These are phyloP conservation scores for Indicator maculatus DNA, from an alignment of 2,113 vertebrate genomes.

Conservation along the genomic window DNA sequence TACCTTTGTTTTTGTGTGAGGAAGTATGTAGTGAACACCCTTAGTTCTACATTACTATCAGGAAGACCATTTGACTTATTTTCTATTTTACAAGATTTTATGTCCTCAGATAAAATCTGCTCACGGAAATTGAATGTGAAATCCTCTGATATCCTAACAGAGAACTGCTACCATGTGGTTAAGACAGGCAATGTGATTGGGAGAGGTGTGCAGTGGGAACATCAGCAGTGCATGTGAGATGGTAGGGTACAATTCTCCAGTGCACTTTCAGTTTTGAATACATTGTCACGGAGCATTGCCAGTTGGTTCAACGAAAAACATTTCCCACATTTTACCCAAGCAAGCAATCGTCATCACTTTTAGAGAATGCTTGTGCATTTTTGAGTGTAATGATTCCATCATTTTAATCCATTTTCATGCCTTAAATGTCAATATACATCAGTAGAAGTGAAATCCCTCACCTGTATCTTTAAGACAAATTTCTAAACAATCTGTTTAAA, in stretches of 20 bases:
- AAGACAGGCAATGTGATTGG: background rate
- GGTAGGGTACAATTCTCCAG: background rate
- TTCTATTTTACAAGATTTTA: background rate
- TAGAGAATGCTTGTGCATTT: background rate
- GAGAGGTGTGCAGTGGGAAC: background rate
- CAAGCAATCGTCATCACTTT: fast-evolving
- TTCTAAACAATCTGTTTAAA: background rate
- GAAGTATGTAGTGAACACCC: background rate
- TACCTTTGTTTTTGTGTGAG: background rate
- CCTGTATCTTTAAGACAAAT: fast-evolving
- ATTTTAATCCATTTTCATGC: background rate
- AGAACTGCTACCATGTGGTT: background rate
- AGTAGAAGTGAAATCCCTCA: background rate
- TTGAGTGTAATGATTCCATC: background rate
- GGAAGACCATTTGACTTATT: background rate
- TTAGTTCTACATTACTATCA: background rate
- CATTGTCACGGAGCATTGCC: fast-evolving
- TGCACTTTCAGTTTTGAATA: background rate
- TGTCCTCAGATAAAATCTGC: background rate
- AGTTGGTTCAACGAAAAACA: background rate
- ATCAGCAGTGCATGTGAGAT: background rate
- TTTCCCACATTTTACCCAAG: background rate
- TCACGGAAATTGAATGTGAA: background rate
- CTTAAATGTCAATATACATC: background rate
- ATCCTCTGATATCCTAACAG: background rate